These are phyloP conservation scores for Dicycla oo DNA, from an alignment of 2,888 invertebrate genomes.

Conservation along the genomic window DNA sequence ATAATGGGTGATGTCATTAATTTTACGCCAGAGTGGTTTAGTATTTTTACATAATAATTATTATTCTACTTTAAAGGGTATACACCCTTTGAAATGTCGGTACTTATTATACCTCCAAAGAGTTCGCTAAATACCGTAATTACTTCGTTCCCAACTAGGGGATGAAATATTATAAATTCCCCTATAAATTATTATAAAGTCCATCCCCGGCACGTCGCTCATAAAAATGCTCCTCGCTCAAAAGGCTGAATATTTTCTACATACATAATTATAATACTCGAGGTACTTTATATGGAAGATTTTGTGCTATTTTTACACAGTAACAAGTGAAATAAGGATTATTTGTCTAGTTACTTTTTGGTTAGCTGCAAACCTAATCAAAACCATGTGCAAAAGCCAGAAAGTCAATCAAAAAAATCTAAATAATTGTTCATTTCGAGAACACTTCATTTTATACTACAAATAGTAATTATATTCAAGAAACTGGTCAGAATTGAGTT, in stretches of 20 bases:
- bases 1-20: no score
- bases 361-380: neutral
- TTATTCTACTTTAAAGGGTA: slow-evolving; percentile 10
- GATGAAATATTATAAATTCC: slow-evolving; percentile 36
- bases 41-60: neutral
- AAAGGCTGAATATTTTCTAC: slow-evolving; percentile 23
- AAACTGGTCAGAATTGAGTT: no score
- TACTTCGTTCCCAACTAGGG: slow-evolving; percentile 17
- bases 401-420: no score
- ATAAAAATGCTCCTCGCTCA: slow-evolving; percentile 29
- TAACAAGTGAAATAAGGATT: neutral
- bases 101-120: slow-evolving; percentile 13
- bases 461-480: no score
- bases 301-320: neutral
- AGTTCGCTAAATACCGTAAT: slow-evolving; percentile 35
- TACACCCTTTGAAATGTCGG: slow-evolving; percentile 3
- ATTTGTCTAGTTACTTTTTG: neutral
- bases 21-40: no score
- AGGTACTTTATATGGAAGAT: neutral
- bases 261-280: slow-evolving; percentile 10
- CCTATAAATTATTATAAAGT: no score
- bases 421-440: no score
- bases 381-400: no score
- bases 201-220: slow-evolving; percentile 18
- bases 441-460: neutral